These are phyloP conservation scores for Gallirallus australis DNA, from an alignment of 2,797 vertebrate genomes.

Conservation along the genomic window DNA sequence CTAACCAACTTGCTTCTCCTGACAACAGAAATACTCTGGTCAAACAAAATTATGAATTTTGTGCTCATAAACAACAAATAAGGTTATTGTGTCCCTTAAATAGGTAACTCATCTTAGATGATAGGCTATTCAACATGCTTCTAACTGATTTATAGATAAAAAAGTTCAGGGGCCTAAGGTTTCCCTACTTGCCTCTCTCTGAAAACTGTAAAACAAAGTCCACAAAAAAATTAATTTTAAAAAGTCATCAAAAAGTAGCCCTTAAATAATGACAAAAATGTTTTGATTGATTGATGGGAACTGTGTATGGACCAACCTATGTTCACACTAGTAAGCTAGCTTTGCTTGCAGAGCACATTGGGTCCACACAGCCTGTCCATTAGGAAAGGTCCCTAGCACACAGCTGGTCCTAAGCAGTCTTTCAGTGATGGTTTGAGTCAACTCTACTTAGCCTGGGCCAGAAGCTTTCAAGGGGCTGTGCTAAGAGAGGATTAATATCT, in stretches of 20 bases:
- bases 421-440: not conserved
- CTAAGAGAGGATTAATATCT: not conserved
- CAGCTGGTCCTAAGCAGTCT: not conserved
- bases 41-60: not conserved
- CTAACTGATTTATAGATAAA: not conserved
- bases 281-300: not conserved
- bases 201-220: not conserved
- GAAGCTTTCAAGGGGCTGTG: not conserved
- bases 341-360: not conserved
- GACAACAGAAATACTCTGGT: not conserved
- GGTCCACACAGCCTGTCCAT: fast-evolving
- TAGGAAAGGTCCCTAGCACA: not conserved
- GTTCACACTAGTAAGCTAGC: too few relatives aligned
- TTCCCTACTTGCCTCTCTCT: not conserved
- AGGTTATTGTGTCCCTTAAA: not conserved
- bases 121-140: not conserved
- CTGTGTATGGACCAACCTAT: too few relatives aligned
- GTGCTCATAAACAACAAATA: not conserved
- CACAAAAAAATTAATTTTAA: too few relatives aligned
- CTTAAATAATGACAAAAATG: not conserved
- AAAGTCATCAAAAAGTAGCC: not conserved
- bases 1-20: not conserved
- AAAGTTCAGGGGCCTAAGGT: not conserved
- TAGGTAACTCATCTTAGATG: not conserved
- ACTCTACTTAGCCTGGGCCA: not conserved